Evolutionary conservation across 92 coral and sea anemone species (phyloP).

Genomic region (Parazoanthus atlanticus): DNA sequence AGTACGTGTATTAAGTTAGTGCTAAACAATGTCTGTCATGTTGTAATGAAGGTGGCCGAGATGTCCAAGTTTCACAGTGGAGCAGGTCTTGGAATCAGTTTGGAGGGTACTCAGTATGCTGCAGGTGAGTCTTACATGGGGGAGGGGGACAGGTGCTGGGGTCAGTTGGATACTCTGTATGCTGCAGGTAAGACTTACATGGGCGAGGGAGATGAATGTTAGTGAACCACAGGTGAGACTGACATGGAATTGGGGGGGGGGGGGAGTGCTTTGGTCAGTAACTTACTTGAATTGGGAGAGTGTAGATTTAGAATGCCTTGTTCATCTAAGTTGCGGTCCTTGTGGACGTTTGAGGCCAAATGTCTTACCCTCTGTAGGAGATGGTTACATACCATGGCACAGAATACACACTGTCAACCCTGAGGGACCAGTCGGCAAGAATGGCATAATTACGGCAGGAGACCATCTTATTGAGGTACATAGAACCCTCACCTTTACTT

Average conservation of each 20-base stretch:
- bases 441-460: slow-evolving; percentile 85
- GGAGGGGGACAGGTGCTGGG: slow-evolving; percentile 69
- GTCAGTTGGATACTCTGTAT: slow-evolving; percentile 87
- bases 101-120: slow-evolving; percentile 91
- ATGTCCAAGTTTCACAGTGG: slow-evolving; percentile 81
- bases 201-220: slow-evolving; percentile 61
- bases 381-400: slow-evolving; percentile 89
- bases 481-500: background rate
- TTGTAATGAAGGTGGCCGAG: slow-evolving; percentile 77
- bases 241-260: background rate
- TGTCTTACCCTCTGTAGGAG: slow-evolving; percentile 37
- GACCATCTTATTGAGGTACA: slow-evolving; percentile 90
- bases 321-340: too few relatives aligned
- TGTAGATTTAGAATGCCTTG: too few relatives aligned
- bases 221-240: slow-evolving; percentile 69
- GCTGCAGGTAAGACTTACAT: slow-evolving; percentile 58
- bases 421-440: slow-evolving; percentile 92
- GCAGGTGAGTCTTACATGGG: slow-evolving; percentile 59
- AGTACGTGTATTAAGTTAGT: too few relatives aligned
- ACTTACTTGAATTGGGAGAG: too few relatives aligned
- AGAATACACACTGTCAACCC: slow-evolving; percentile 96
- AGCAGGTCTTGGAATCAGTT: slow-evolving; percentile 97
- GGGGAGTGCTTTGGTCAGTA: slow-evolving; percentile 51
- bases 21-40: background rate
- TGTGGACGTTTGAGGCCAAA: too few relatives aligned